These are phyloP conservation scores for Scylla paramamosain DNA, from an alignment of 1,140 invertebrate species.

Conservation along the genomic window DNA sequence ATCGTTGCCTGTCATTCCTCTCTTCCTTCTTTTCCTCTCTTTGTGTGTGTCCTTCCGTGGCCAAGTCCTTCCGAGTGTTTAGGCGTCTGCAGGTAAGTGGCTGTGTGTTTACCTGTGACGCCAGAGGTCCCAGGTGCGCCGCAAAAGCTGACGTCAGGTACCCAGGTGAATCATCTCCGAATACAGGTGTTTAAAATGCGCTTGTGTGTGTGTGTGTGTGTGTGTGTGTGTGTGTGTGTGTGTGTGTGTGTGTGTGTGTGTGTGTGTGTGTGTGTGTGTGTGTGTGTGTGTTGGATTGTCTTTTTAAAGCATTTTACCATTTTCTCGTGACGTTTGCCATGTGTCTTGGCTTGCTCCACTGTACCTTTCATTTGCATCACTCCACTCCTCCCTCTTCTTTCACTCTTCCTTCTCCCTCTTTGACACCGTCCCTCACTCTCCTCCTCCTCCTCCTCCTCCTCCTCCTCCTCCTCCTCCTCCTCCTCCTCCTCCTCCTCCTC, in stretches of 20 bases:
- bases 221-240: neutral
- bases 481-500: neutral
- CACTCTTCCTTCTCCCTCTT: no score
- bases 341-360: neutral
- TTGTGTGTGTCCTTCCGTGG: neutral
- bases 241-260: neutral
- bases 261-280: slow-evolving; percentile 30
- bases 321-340: neutral
- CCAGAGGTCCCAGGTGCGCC: neutral
- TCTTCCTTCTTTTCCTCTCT: no score
- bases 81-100: neutral
- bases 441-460: neutral
- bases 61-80: neutral
- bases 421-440: neutral
- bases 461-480: neutral
- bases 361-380: neutral
- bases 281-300: neutral
- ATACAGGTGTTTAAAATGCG: neutral
- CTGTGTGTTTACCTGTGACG: neutral
- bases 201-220: slow-evolving; percentile 29
- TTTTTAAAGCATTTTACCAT: neutral
- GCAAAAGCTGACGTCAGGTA: neutral
- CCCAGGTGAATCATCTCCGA: neutral
- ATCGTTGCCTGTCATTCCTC: no score
- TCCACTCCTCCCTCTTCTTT: neutral